phyloP scores from a whole-genome alignment of 2,113 vertebrate species.

The Gopherus flavomarginatus region DNA sequence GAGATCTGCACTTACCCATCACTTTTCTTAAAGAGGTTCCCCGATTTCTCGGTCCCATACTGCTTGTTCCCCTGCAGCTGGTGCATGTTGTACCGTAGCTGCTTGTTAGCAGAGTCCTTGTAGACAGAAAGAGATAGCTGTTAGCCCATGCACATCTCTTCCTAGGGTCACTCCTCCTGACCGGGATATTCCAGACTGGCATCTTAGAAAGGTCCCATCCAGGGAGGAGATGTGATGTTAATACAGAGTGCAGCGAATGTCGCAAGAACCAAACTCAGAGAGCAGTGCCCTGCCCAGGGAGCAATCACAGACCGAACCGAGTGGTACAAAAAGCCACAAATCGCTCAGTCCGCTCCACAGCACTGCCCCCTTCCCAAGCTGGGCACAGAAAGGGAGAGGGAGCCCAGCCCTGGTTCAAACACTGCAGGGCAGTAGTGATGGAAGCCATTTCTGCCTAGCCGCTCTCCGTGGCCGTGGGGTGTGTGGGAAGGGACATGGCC shows the following conservation, averaged over 20 bases:
- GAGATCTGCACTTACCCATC: slow-evolving; percentile 66
- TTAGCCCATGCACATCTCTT: background rate
- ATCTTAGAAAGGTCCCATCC: background rate
- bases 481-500: too few species aligned
- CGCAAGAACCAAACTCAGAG: background rate
- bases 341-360: background rate
- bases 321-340: background rate
- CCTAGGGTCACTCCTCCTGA: background rate
- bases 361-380: background rate
- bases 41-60: slow-evolving; percentile 76
- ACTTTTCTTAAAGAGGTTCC: slow-evolving; percentile 81
- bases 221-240: background rate
- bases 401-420: background rate
- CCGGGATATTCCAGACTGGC: background rate
- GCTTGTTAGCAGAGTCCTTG: slow-evolving; percentile 75
- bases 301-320: background rate
- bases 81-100: slow-evolving; percentile 77
- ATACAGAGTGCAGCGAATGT: background rate
- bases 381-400: background rate
- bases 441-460: background rate
- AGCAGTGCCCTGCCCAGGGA: background rate
- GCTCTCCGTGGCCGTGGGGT: background rate
- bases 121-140: background rate
- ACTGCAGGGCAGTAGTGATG: background rate
- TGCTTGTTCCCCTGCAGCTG: slow-evolving; percentile 81